Evolutionary conservation across 2,797 vertebrate species (phyloP).

Genomic region (Pagetopsis macropterus): DNA sequence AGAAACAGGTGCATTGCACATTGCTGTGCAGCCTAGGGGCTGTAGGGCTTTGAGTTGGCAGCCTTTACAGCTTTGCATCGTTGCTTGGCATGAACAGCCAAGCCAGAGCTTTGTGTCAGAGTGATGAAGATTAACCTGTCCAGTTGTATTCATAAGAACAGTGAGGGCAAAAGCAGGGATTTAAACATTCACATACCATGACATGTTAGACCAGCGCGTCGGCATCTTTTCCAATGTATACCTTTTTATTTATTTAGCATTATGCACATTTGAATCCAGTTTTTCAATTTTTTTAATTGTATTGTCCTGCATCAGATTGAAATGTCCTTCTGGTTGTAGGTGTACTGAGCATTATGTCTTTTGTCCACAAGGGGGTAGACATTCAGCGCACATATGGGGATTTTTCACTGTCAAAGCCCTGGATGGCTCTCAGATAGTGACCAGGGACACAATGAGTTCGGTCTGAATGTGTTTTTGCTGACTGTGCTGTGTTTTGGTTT

Average conservation of each 20-base stretch:
- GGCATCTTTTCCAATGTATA: conserved; percentile 11
- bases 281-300: neutral
- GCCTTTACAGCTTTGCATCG: conserved; percentile 24
- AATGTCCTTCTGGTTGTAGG: neutral
- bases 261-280: neutral
- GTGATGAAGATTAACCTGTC: conserved; percentile 64
- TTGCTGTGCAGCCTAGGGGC: conserved; percentile 31
- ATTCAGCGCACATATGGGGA: conserved; percentile 67
- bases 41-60: conserved; percentile 45
- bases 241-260: conserved; percentile 12
- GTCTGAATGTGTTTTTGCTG: conserved; percentile 32
- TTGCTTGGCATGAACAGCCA: conserved; percentile 55
- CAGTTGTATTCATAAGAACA: conserved; percentile 57
- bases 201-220: neutral
- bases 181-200: conserved; percentile 25
- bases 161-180: conserved; percentile 16
- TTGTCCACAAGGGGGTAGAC: conserved; percentile 83
- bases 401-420: conserved; percentile 29
- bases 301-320: neutral
- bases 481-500: conserved; percentile 38
- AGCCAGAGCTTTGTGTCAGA: conserved; percentile 60
- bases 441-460: conserved; percentile 35
- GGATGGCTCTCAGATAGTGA: conserved; percentile 47
- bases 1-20: conserved; percentile 55
- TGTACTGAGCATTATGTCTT: conserved; percentile 50